Base-by-base conservation (phyloP, 2,797 vertebrate species). In the Myotis myotis region DNA sequence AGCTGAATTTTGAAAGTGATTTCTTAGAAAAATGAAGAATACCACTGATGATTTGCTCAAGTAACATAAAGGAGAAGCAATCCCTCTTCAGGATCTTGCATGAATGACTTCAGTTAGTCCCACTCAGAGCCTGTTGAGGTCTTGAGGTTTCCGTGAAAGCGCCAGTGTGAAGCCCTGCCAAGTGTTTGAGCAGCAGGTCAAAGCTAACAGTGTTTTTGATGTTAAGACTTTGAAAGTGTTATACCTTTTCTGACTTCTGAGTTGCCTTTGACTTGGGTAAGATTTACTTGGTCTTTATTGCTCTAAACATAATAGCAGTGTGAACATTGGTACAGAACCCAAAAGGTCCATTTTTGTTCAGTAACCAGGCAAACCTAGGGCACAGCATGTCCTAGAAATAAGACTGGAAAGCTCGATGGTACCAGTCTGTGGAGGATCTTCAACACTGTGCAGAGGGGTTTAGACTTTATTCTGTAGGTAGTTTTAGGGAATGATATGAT, bases 1-100 rank as follows among this genome's bases (percentile, higher is more conserved):
- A 82, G 36, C 38, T 89, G 41, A 60, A 66, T 55, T 87, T 84
- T 74, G 41, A 57, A 96, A 96, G 10, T 62, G 76, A 66, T 68
- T 79, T 89, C 33, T 93, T 33, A 72, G 38, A 68, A 87, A 94
- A 82, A 41, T 30, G 25, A 87, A 33, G 44, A 66, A 47, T 28
- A 62, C 8, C 19, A 92, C 41, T 36, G 15, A 64, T 87, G 23
- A 60, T 62, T 82, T 87, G 22, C 13, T 72, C n/a, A 68, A 23
- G 76, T 76, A 44, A 62, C 49, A 20, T 28, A 53, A 75, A 64
- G 23, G 22, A 92, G 53, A 76, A 57, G 28, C 11, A 15, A 1
- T 55, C 47, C 41, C 83, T 76, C 22, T 71, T 30, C 15, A 30
- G 47, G 47, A 41, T 47, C 41, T 68, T 16, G n/a, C 47, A 57